Evolutionary conservation across 2,797 vertebrate genomes (phyloP).

Genomic region (Rhinichthys osculus): DNA sequence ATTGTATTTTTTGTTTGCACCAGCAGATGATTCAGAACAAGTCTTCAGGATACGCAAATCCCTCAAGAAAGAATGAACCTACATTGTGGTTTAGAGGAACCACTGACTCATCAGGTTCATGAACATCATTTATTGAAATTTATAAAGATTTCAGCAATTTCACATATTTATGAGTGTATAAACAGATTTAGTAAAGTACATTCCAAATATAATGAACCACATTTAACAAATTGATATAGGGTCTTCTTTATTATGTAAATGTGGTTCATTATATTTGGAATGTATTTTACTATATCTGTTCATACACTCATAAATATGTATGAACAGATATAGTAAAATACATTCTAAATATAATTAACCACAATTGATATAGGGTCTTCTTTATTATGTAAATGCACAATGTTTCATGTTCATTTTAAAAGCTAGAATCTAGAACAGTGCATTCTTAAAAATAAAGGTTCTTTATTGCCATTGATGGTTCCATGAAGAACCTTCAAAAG

Average conservation of each 20-base stretch:
- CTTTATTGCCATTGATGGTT: neutral
- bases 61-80: neutral
- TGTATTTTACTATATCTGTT: no score
- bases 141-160: neutral
- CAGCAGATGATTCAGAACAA: neutral
- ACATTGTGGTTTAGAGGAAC: neutral
- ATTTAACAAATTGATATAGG: neutral
- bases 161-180: neutral
- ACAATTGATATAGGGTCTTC: neutral
- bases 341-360: neutral
- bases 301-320: neutral
- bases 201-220: neutral
- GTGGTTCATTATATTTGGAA: no score
- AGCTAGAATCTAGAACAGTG: neutral
- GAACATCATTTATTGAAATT: neutral
- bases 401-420: neutral
- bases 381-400: neutral
- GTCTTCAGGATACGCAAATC: neutral
- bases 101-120: neutral
- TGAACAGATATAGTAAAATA: neutral
- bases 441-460: neutral
- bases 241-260: neutral
- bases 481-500: neutral
- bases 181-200: neutral
- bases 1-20: neutral